A percentile compares a stretch with the other conserved stretches of the same genome.
Conservation (phyloP, 2,888 invertebrate species). For the Hirtodrosophila cameraria region DNA sequence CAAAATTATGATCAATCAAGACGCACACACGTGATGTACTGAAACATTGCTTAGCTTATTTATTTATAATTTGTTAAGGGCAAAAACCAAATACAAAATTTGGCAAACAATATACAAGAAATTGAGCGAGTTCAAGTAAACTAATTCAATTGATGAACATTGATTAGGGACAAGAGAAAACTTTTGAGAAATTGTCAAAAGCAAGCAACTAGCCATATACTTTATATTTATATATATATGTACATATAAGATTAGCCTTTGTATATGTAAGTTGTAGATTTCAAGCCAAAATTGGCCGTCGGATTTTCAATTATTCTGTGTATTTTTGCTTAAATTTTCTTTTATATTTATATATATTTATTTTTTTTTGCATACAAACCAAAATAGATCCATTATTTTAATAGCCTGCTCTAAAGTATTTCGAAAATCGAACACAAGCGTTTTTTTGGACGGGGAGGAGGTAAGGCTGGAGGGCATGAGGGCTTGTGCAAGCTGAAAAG, state of each 20-base stretch:
- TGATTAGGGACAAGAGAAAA: too few species aligned
- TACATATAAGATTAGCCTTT: background rate
- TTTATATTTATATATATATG: background rate
- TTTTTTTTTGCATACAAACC: constrained; percentile 45
- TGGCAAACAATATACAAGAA: constrained; percentile 1
- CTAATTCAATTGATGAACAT: too few species aligned
- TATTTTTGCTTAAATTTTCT: constrained; percentile 37
- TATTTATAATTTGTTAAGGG: constrained; percentile 40
- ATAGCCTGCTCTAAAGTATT: constrained; percentile 74
- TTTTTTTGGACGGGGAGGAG: constrained; percentile 5
- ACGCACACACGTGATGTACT: constrained; percentile 64
- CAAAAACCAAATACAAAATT: constrained; percentile 5
- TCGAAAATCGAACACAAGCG: constrained; percentile 59
- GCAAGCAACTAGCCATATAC: too few species aligned
- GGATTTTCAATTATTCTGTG: constrained; percentile 41
- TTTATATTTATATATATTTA: constrained; percentile 14
- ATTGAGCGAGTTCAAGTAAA: background rate
- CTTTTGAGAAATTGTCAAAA: too few species aligned
- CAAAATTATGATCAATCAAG: constrained; percentile 51
- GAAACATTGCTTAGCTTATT: constrained; percentile 47
- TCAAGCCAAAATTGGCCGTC: constrained; percentile 58
- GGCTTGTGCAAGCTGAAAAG: background rate
- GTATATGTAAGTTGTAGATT: constrained; percentile 14
- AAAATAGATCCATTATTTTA: constrained; percentile 77
- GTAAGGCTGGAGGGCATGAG: background rate